Evolutionary conservation across 2,113 vertebrate genomes (phyloP).

Genomic region (Ochotona princeps): DNA sequence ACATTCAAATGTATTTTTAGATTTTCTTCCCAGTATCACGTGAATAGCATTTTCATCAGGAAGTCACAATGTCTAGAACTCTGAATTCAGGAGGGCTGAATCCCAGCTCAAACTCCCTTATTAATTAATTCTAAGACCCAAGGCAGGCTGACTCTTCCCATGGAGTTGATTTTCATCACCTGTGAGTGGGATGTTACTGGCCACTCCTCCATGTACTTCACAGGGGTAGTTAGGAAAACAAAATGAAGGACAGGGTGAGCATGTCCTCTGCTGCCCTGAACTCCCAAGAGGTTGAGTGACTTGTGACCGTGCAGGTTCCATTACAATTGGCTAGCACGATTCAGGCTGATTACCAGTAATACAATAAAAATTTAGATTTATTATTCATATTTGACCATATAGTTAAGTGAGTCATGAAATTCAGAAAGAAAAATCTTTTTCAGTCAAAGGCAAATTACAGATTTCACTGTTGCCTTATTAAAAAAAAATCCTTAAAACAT

Average conservation of each 20-base stretch:
- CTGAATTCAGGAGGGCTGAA: background rate
- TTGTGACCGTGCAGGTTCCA: background rate
- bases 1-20: background rate
- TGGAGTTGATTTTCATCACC: background rate
- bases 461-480: conserved; percentile 15
- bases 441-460: conserved; percentile 24
- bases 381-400: background rate
- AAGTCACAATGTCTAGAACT: conserved; percentile 20
- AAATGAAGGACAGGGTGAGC: background rate
- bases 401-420: background rate
- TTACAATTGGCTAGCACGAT: background rate
- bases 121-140: background rate
- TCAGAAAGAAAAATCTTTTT: conserved; percentile 43
- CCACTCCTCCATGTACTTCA: background rate
- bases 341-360: background rate
- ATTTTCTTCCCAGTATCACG: background rate
- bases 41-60: conserved; percentile 36
- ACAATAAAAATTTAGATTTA: conserved; percentile 1
- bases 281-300: background rate
- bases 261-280: background rate
- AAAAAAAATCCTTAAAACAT: conserved; percentile 5
- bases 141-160: background rate
- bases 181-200: background rate
- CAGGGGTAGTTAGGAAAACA: background rate
- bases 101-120: background rate